phyloP scores from a whole-genome alignment of 2,888 invertebrate species.

The Hypolimnas misippus region DNA sequence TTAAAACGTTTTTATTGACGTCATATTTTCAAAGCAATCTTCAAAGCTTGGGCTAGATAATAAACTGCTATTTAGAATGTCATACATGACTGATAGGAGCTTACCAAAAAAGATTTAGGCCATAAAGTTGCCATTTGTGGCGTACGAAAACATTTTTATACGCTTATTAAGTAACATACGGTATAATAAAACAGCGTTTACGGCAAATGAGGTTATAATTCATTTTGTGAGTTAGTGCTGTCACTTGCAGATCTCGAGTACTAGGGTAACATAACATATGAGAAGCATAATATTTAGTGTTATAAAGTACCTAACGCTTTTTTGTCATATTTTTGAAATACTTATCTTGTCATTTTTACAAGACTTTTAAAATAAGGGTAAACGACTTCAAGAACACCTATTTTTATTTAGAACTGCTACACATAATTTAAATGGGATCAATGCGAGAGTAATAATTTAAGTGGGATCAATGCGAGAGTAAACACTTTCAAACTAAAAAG shows the following conservation, averaged over 20 bases:
- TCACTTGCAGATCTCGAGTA: constrained; percentile 4
- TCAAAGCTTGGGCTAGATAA: constrained; percentile 12
- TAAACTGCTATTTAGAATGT: constrained; percentile 32
- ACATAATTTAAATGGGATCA: too few species aligned
- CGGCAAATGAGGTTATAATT: constrained; percentile 28
- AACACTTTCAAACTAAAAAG: too few species aligned
- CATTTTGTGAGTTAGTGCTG: constrained; percentile 9
- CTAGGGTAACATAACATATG: constrained; percentile 4
- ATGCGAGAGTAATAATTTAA: too few species aligned
- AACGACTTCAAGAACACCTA: too few species aligned
- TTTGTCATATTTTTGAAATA: not conserved
- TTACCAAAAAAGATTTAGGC: constrained; percentile 32
- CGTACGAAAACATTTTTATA: constrained; percentile 32
- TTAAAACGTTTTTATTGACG: not conserved
- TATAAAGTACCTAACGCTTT: too few species aligned
- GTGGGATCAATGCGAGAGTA: too few species aligned
- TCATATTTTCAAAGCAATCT: constrained; percentile 5
- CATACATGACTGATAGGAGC: constrained; percentile 27
- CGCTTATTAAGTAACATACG: constrained; percentile 31
- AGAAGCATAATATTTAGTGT: constrained; percentile 3
- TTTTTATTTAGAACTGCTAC: too few species aligned
- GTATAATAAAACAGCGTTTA: constrained; percentile 25
- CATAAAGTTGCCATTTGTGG: constrained; percentile 33
- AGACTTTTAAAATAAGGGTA: too few species aligned
- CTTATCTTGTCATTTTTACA: too few species aligned